Conservation (phyloP, 2,888 invertebrate species). For the Bugula neritina region DNA sequence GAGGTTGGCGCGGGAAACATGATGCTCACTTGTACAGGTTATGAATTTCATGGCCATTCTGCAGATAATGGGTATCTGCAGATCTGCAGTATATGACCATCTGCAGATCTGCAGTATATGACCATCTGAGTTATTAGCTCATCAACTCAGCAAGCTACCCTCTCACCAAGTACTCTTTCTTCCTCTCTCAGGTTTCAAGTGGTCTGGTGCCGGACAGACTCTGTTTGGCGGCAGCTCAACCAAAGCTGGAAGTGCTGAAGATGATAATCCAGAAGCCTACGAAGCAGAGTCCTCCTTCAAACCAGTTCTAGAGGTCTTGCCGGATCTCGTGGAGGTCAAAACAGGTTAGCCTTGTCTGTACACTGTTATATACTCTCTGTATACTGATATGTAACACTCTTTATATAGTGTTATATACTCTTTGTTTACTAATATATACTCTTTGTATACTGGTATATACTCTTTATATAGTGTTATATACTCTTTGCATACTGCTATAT, state of each 20-base stretch:
- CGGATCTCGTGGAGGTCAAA: constrained; percentile 57
- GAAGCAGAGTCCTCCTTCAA: constrained; percentile 60
- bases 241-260: constrained; percentile 62
- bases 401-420: no score
- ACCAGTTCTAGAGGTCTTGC: constrained; percentile 67
- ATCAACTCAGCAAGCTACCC: no score
- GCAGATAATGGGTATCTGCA: no score
- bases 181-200: constrained; percentile 33
- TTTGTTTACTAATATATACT: no score
- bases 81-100: no score
- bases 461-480: neutral
- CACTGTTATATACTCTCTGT: neutral
- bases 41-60: no score
- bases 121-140: no score
- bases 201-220: constrained; percentile 42
- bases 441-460: neutral
- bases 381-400: no score
- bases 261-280: constrained; percentile 59
- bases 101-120: no score
- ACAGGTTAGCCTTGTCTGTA: constrained; percentile 36
- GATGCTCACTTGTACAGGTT: no score
- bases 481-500: neutral
- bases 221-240: constrained; percentile 36
- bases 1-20: no score
- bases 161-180: no score